These are phyloP conservation scores for Lepidocyrtinus sp. DNA, from an alignment of 2,888 invertebrate species.

Conservation along the genomic window DNA sequence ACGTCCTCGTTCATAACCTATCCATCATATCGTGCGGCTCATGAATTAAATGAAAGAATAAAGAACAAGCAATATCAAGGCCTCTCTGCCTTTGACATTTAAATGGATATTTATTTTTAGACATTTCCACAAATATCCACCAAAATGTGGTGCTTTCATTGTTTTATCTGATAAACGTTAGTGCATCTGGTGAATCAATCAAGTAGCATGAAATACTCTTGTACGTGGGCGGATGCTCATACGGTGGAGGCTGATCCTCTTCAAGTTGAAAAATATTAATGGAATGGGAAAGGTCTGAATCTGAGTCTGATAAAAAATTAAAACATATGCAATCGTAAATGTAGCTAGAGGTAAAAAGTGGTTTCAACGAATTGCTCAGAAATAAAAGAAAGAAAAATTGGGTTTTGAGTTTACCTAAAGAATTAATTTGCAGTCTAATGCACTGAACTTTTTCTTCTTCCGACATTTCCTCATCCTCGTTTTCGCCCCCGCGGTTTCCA, in stretches of 20 bases:
- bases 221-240: conserved; percentile 37
- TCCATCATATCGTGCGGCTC: not conserved
- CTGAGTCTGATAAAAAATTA: not conserved
- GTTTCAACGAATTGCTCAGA: too few relatives aligned
- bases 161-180: not conserved
- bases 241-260: conserved; percentile 29
- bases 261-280: conserved; percentile 27
- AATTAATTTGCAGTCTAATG: conserved; percentile 19
- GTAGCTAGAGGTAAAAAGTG: too few relatives aligned
- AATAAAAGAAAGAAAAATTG: too few relatives aligned
- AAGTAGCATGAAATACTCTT: conserved; percentile 23
- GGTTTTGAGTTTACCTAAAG: conserved; percentile 29
- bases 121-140: too few relatives aligned
- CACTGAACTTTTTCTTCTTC: conserved; percentile 20
- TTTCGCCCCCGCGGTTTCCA: not conserved
- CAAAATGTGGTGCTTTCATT: too few relatives aligned
- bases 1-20: too few relatives aligned
- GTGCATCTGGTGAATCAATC: not conserved
- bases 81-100: not conserved
- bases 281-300: not conserved
- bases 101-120: not conserved
- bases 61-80: not conserved
- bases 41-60: not conserved
- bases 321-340: too few relatives aligned
- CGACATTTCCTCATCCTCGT: not conserved